phyloP scores from a whole-genome alignment of 1,140 invertebrate species.

The Glossosoma conforme region DNA sequence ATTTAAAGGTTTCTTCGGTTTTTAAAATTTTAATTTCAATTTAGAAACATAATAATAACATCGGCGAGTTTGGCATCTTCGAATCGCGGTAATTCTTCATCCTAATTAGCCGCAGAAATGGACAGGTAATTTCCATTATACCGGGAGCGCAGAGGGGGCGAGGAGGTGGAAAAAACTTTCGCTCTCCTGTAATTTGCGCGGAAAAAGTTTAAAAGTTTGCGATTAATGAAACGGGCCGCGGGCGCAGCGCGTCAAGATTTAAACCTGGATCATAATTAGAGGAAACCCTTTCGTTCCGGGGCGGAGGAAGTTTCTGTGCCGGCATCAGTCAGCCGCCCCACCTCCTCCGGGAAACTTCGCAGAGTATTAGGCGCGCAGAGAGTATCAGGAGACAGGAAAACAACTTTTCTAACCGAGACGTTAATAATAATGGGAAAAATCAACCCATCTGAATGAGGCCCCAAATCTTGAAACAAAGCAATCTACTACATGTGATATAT shows the following conservation, averaged over 20 bases:
- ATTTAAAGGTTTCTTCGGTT: no score
- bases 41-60: no score
- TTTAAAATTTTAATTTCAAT: no score
- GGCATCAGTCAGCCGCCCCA: slow-evolving; percentile 22
- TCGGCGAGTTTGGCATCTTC: background rate
- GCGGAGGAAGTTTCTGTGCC: slow-evolving; percentile 20
- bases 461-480: no score
- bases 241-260: slow-evolving; percentile 31
- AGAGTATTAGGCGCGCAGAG: slow-evolving; percentile 1
- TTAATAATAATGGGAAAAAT: slow-evolving; percentile 1
- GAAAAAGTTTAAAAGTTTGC: slow-evolving; percentile 32
- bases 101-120: slow-evolving; percentile 30
- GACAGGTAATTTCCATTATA: slow-evolving; percentile 33
- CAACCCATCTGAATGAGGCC: no score
- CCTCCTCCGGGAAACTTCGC: background rate
- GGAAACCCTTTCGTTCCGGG: slow-evolving; percentile 21
- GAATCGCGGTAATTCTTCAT: slow-evolving; percentile 6
- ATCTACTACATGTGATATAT: no score
- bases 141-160: slow-evolving; percentile 20
- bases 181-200: slow-evolving; percentile 28
- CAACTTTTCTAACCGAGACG: slow-evolving; percentile 1
- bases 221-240: slow-evolving; percentile 33
- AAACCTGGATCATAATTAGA: slow-evolving; percentile 33
- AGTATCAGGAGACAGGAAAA: background rate
- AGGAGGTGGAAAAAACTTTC: slow-evolving; percentile 26